phyloP scores from a whole-genome alignment of 2,888 invertebrate species.

The Nasonia oneida region DNA sequence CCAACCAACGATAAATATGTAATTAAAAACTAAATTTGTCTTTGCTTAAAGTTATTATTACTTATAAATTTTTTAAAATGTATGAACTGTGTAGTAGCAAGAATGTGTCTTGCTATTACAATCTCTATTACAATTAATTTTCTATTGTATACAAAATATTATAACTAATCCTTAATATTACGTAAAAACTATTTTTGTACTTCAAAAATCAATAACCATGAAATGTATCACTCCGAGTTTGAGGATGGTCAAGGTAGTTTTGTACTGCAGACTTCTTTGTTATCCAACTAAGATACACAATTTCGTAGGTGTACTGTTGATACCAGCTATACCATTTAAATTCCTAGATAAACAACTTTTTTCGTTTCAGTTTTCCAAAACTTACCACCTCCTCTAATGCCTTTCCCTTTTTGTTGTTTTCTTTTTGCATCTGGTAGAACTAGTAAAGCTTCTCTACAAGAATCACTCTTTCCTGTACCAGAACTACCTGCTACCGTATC shows the following conservation, averaged over 20 bases:
- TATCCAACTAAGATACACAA: constrained; percentile 40
- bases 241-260: constrained; percentile 26
- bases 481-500: constrained; percentile 91
- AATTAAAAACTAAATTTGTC: no score
- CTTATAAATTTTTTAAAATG: no score
- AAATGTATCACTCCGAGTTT: constrained; percentile 7
- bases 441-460: constrained; percentile 80
- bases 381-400: constrained; percentile 84
- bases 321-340: constrained; percentile 21
- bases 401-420: constrained; percentile 84
- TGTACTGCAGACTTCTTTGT: constrained; percentile 40
- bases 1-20: no score
- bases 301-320: constrained; percentile 19
- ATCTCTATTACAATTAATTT: not conserved
- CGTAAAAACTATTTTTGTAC: constrained; percentile 40
- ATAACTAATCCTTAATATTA: constrained; percentile 26
- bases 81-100: no score
- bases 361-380: constrained; percentile 81
- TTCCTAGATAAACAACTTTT: not conserved
- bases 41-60: no score
- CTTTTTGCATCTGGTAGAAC: constrained; percentile 79
- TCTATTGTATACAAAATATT: constrained; percentile 41
- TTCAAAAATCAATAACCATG: constrained; percentile 6
- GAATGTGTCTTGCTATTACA: no score
- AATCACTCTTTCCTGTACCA: constrained; percentile 81